Base-by-base conservation (phyloP, 2,888 invertebrate species). In the Cantharis flavilabris region DNA sequence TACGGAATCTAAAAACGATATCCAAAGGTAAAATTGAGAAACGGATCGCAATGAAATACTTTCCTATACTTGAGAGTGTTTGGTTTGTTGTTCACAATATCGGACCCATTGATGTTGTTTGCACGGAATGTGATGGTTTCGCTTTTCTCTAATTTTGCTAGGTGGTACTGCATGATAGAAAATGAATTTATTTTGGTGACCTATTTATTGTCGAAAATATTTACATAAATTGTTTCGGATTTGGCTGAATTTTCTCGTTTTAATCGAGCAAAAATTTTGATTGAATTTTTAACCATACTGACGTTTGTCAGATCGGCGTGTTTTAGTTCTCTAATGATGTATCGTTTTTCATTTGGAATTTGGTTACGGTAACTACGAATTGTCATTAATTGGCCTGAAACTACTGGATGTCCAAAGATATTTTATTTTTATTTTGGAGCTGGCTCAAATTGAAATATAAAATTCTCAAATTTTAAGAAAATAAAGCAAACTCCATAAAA, bases 261-360 rank as follows among this genome's bases (percentile, higher is more conserved):
- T n/a, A 89, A 72, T 77, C 89, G 85, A 3, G 89, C 89, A 78
- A 86, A 89, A 5, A 89, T 88, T 85, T 88, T 89, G 75, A 89
- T 89, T 18, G 86, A 82, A 80, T 88, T 88, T 79, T 86, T 86
- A 20, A 88, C 87, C 89, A 89, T 89, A 77, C 81, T 83, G 76
- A 71, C 74, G 75, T 23, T 23, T 76, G 79, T 79, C 78, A 77
- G 28, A 49, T 49, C 49, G 49, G 49, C 49, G 13, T 49, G 13
- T n/a, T 49, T 49, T 49, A n/a, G 49, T n/a, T 49, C 49, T 49
- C 49, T 49, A 49, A 49, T 49, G 49, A 49, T n/a, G 49, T 49
- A 49, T n/a, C 13, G 49, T 7, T 4, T 33, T 49, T 49, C 11
- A n/a, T 49, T 49, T 49, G 49, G 49, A 49, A 49, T 49, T 49